A percentile compares a stretch with the other conserved stretches of the same genome.
phyloP scores from a whole-genome alignment of 30 jellyfish, hydroid and myxozoan genomes.

The Pelagia noctiluca region DNA sequence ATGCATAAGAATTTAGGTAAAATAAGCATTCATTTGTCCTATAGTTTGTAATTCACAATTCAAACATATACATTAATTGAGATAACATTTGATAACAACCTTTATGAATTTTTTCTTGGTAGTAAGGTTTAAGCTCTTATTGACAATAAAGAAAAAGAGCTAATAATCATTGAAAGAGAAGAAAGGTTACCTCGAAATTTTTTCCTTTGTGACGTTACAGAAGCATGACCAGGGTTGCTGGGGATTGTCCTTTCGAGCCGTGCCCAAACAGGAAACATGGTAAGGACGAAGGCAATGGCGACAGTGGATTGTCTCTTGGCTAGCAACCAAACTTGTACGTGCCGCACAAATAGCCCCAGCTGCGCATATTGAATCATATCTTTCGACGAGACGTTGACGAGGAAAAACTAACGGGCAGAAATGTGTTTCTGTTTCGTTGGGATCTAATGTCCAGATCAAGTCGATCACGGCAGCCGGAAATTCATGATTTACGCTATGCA shows the following conservation, averaged over 20 bases:
- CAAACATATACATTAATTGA: too few species aligned
- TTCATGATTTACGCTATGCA: background rate
- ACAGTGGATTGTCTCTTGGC: background rate
- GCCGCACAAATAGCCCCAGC: conserved; percentile 8
- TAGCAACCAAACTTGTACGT: background rate
- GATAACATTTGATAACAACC: too few species aligned
- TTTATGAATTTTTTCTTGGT: too few species aligned
- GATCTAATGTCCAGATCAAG: background rate
- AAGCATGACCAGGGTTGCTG: conserved; percentile 1
- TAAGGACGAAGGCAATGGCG: conserved; percentile 5
- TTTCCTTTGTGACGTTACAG: background rate
- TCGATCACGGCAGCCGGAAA: background rate
- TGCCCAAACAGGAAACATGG: background rate
- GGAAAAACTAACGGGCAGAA: background rate
- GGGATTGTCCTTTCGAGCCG: background rate
- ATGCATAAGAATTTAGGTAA: too few species aligned
- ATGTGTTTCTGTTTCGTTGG: background rate
- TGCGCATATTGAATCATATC: background rate
- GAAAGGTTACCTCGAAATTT: background rate
- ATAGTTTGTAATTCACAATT: too few species aligned
- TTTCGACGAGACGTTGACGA: background rate
- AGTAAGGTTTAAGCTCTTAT: too few species aligned
- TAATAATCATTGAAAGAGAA: too few species aligned
- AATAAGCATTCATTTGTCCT: too few species aligned
- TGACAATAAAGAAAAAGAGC: too few species aligned